Evolutionary conservation across 30 jellyfish, hydroid and myxozoan species (phyloP).

Genomic region (Cassiopea xamachana): DNA sequence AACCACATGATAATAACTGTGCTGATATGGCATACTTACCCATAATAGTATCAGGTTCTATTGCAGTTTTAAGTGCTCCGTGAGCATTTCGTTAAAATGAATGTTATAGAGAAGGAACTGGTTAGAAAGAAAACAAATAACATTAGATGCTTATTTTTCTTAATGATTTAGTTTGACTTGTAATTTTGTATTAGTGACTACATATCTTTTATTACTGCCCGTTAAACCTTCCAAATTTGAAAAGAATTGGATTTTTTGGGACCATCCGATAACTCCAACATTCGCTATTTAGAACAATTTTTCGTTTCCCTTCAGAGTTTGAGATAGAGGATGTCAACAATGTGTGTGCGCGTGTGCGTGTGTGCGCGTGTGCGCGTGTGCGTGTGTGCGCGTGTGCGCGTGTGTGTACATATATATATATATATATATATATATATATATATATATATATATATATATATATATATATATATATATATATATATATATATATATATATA

Average conservation of each 20-base stretch:
- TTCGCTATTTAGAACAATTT: conserved; percentile 12
- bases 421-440: no score
- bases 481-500: no score
- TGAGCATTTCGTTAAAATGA: not conserved
- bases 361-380: no score
- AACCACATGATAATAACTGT: conserved; percentile 28
- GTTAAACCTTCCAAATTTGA: not conserved
- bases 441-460: no score
- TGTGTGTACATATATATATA: no score
- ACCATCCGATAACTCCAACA: conserved; percentile 11
- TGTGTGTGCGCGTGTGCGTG: no score
- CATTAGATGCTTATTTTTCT: not conserved
- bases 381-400: no score
- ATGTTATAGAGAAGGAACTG: not conserved
- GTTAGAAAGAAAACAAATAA: not conserved
- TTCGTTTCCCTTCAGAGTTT: conserved; percentile 10
- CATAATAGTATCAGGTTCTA: not conserved
- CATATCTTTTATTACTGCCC: not conserved
- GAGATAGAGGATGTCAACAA: conserved; percentile 7
- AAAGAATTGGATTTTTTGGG: not conserved
- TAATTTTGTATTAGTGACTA: not conserved
- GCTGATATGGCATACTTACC: conserved; percentile 24
- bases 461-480: no score
- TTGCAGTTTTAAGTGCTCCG: not conserved
- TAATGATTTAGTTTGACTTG: not conserved